A percentile compares a stretch with the other conserved stretches of the same genome.
Evolutionary conservation across 92 coral and sea anemone genomes (phyloP).

Genomic region (Umimayanthus kanabou): DNA sequence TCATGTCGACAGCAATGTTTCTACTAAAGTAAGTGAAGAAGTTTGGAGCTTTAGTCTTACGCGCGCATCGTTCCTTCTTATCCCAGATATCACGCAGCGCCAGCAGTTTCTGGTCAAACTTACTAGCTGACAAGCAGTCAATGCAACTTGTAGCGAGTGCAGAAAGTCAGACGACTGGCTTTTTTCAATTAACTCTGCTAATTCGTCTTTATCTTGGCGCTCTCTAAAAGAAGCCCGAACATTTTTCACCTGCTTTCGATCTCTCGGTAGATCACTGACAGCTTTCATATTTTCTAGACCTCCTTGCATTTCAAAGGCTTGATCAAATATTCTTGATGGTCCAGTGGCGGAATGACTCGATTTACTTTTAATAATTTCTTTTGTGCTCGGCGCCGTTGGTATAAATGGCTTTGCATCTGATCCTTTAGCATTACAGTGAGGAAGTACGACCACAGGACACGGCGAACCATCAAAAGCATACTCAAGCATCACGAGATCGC

Average conservation of each 20-base stretch:
- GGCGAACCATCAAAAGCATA: constrained; percentile 53
- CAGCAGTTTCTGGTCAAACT: constrained; percentile 16
- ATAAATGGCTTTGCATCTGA: constrained; percentile 43
- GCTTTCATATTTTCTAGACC: constrained; percentile 43
- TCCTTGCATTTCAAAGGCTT: constrained; percentile 41
- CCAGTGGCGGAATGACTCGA: constrained; percentile 32
- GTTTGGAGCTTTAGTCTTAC: constrained; percentile 30
- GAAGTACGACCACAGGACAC: constrained; percentile 31
- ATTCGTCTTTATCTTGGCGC: constrained; percentile 29
- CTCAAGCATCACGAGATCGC: constrained; percentile 43
- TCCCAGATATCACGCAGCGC: constrained; percentile 42
- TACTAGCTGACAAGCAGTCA: constrained; percentile 16
- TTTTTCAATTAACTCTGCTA: constrained; percentile 35
- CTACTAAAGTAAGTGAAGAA: constrained; percentile 27
- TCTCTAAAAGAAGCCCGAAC: constrained; percentile 25
- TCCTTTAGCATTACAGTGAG: constrained; percentile 42
- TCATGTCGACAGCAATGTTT: constrained; percentile 40
- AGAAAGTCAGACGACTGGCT: constrained; percentile 27
- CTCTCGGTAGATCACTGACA: constrained; percentile 42
- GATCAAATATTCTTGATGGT: constrained; percentile 47
- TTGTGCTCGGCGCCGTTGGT: constrained; percentile 43
- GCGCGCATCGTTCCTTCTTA: constrained; percentile 4
- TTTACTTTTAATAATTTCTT: constrained; percentile 40
- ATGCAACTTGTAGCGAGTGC: constrained; percentile 38
- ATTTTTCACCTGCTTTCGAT: constrained; percentile 27